phyloP scores from a whole-genome alignment of 2,797 vertebrate genomes.

The Crypturellus tataupa region DNA sequence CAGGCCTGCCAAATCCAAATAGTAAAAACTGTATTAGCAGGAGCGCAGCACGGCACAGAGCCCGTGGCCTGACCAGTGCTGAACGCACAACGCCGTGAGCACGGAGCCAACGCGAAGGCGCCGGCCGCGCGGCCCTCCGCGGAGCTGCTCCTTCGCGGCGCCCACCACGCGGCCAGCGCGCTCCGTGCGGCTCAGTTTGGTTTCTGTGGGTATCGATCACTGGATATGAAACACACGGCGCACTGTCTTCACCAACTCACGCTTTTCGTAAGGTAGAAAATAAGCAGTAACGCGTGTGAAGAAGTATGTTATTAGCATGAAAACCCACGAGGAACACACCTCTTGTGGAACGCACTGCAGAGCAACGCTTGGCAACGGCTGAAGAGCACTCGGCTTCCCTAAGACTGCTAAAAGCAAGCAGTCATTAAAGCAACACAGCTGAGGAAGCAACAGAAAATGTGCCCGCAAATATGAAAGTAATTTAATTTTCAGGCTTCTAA shows the following conservation, averaged over 20 bases:
- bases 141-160: not conserved
- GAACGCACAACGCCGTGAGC: not conserved
- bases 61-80: slow-evolving; percentile 3
- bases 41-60: slow-evolving; percentile 23
- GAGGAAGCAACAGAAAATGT: slow-evolving; percentile 47
- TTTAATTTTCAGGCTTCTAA: slow-evolving; percentile 33
- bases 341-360: slow-evolving; percentile 63
- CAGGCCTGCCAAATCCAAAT: slow-evolving; percentile 67
- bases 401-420: slow-evolving; percentile 52
- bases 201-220: not conserved
- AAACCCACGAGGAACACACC: slow-evolving; percentile 61
- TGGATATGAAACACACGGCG: not conserved
- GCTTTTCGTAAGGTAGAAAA: slow-evolving; percentile 37
- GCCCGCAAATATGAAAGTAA: slow-evolving; percentile 48
- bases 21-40: slow-evolving; percentile 68
- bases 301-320: slow-evolving; percentile 62
- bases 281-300: slow-evolving; percentile 54
- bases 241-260: not conserved
- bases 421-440: slow-evolving; percentile 42
- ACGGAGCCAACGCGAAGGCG: not conserved
- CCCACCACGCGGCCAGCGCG: rapidly evolving
- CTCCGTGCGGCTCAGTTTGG: not conserved
- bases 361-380: slow-evolving; percentile 64
- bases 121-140: no score
- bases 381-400: slow-evolving; percentile 55